Evolutionary conservation across 2,888 invertebrate species (phyloP).

Genomic region (Protophormia terraenovae): DNA sequence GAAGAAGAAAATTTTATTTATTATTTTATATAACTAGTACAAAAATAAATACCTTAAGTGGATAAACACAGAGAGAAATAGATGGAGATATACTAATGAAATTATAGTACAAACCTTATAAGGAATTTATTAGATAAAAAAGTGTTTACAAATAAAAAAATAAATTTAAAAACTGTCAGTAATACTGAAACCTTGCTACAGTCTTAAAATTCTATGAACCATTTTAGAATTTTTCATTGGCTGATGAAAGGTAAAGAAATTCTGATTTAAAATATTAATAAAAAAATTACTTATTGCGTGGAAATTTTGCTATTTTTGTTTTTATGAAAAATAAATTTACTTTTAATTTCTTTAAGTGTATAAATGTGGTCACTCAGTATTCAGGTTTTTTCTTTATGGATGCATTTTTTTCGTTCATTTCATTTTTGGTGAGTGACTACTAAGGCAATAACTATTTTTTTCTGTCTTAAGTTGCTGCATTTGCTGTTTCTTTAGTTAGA

Average conservation of each 20-base stretch:
- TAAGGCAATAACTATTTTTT: slow-evolving; percentile 30
- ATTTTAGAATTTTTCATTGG: too few relatives aligned
- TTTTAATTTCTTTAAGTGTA: slow-evolving; percentile 35
- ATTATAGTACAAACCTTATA: too few relatives aligned
- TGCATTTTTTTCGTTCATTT: slow-evolving; percentile 18
- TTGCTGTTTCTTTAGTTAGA: slow-evolving; percentile 18
- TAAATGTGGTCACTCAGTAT: slow-evolving; percentile 32
- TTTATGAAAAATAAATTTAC: too few relatives aligned
- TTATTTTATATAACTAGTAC: slow-evolving; percentile 47
- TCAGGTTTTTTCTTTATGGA: slow-evolving; percentile 35
- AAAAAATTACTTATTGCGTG: too few relatives aligned
- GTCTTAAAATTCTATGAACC: too few relatives aligned
- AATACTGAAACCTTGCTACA: too few relatives aligned
- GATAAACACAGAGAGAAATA: slow-evolving; percentile 33
- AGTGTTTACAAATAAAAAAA: too few relatives aligned
- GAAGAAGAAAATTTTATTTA: neutral
- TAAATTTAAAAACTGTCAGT: too few relatives aligned
- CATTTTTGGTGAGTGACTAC: slow-evolving; percentile 57
- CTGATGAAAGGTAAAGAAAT: too few relatives aligned
- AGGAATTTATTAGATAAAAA: too few relatives aligned
- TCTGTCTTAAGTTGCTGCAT: neutral
- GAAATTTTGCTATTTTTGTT: neutral
- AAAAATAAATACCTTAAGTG: slow-evolving; percentile 38
- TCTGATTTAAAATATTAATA: too few relatives aligned
- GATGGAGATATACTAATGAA: too few relatives aligned